Base-by-base conservation (phyloP, 2,797 vertebrate genomes). In the Okamejei kenojei region DNA sequence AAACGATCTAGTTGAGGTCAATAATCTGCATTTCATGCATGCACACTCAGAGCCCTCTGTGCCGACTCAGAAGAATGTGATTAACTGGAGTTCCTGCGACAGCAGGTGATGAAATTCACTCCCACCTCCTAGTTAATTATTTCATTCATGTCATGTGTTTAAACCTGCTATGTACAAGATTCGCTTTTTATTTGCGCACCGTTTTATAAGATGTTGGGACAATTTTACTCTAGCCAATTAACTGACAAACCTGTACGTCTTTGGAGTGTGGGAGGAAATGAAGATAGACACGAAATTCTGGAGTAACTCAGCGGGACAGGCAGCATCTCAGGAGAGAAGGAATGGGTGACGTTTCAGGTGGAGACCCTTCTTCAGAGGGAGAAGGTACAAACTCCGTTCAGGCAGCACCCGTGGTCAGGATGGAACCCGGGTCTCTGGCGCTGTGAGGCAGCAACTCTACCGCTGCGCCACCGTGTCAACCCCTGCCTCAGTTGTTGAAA, bases 21-120 rank as follows among this genome's bases (percentile, higher is more conserved):
- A 88, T 88, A 88, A 88, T 88, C 84, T 65, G 17, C 61, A 68
- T 63, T 68, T 68, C 2, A 68, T 68, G 84, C 61, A 88, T 68
- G 19, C n/a, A 35, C 84, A 88, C 35, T 88, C 15, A 65, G 7
- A 21, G 19, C 63, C 68, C 29, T 68, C n/a, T 35, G 19, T 88
- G 7, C 61, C 17, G 0, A 17, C 15, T 68, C 15, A 35, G 7
- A 35, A 17, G 1, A 68, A 32, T 88, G 61, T 65, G 35, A n/a
- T 65, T 21, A 88, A 32, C 29, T 88, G 17, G 84, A 19, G 17
- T 2, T 7, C n/a, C 84, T 32, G 1, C 35, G n/a, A 19, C 1
- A 3, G 19, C 35, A n/a, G 9, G 7, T 0, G 61, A 84, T 88
- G 21, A 88, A 88, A 23, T 17, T 35, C 29, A 68, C n/a, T 68